phyloP scores from a whole-genome alignment of 1,140 invertebrate genomes.

The Metopolophium dirhodum region DNA sequence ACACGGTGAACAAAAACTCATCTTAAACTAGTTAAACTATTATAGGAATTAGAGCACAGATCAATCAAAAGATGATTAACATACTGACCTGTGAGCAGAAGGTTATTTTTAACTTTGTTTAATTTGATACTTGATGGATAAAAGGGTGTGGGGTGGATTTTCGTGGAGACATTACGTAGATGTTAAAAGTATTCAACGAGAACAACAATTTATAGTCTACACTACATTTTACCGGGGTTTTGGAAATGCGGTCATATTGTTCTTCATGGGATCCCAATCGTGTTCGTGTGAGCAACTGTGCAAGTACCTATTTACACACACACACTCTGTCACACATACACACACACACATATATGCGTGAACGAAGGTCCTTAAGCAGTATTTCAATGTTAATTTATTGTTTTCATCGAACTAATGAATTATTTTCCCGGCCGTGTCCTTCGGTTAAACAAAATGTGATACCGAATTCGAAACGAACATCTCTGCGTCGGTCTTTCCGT shows the following conservation, averaged over 20 bases:
- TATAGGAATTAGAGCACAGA: not conserved
- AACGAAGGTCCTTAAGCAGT: not conserved
- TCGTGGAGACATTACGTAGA: not conserved
- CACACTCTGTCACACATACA: too few relatives aligned
- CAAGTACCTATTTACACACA: not conserved
- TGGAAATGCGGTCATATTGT: not conserved
- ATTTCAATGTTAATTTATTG: slow-evolving; percentile 10
- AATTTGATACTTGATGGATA: not conserved
- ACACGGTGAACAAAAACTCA: not conserved
- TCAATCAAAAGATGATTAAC: not conserved
- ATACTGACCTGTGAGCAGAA: too few relatives aligned
- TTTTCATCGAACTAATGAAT: not conserved
- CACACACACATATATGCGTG: not conserved
- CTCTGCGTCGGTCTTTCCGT: not conserved
- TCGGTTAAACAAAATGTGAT: not conserved
- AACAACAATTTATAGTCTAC: not conserved
- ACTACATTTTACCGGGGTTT: not conserved
- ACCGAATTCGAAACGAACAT: not conserved
- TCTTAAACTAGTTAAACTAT: slow-evolving; percentile 1
- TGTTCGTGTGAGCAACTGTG: not conserved
- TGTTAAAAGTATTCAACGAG: not conserved
- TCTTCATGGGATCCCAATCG: not conserved
- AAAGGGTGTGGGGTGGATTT: not conserved
- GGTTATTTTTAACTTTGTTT: not conserved
- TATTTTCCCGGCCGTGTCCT: not conserved